phyloP scores from a whole-genome alignment of 2,888 invertebrate genomes.

The Chaitophorus viminalis region DNA sequence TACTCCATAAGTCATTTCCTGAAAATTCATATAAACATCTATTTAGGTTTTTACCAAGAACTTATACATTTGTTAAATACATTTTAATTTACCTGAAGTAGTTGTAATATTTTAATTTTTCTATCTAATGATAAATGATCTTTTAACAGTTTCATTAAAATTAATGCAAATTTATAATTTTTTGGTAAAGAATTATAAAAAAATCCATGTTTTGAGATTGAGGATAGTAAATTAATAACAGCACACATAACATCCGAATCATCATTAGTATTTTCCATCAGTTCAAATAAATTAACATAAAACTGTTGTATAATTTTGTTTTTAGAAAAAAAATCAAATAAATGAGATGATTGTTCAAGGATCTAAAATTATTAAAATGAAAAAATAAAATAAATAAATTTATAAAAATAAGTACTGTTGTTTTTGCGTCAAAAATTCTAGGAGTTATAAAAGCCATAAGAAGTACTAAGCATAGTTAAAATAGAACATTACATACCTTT shows the following conservation, averaged over 20 bases:
- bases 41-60: background rate
- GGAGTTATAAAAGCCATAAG: background rate
- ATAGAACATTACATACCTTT: conserved; percentile 27
- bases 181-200: background rate
- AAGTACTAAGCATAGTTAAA: too few species aligned
- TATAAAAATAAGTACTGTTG: background rate
- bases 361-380: conserved; percentile 19
- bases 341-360: conserved; percentile 36
- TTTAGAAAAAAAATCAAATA: conserved; percentile 22
- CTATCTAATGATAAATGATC: conserved; percentile 35
- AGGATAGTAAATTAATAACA: conserved; percentile 40
- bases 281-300: conserved; percentile 48
- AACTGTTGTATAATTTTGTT: conserved; percentile 19
- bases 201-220: conserved; percentile 36
- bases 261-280: conserved; percentile 31
- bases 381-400: background rate
- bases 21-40: background rate
- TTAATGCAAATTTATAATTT: conserved; percentile 26
- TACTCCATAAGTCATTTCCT: conserved; percentile 43
- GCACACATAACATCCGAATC: conserved; percentile 48
- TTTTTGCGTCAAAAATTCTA: background rate
- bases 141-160: conserved; percentile 45
- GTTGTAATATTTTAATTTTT: conserved; percentile 52
- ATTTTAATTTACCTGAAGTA: conserved; percentile 48
- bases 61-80: background rate